phyloP scores from a whole-genome alignment of 2,888 invertebrate genomes.

The Lasioglossum villosulum region DNA sequence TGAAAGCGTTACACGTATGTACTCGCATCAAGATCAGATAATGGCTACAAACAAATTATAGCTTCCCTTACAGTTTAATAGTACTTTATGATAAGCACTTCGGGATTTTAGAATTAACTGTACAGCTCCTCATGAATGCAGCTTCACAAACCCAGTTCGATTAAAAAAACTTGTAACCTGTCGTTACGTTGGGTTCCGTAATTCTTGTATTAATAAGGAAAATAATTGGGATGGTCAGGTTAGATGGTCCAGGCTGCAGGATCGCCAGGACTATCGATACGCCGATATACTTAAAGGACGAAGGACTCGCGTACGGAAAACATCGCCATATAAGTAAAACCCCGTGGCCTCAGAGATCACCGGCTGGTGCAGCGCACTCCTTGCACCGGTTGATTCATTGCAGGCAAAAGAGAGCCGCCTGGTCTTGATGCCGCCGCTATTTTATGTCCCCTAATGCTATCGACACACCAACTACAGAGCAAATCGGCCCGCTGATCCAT shows the following conservation, averaged over 20 bases:
- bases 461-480: constrained; percentile 43
- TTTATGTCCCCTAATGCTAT: constrained; percentile 62
- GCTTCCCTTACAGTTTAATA: too few species aligned
- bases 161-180: neutral
- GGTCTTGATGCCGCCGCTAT: constrained; percentile 57
- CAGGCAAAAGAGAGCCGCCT: constrained; percentile 65
- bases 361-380: constrained; percentile 2
- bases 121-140: too few species aligned
- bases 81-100: too few species aligned
- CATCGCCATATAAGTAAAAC: constrained; percentile 79
- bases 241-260: neutral
- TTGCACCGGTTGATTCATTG: constrained; percentile 72
- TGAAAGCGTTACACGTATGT: too few species aligned
- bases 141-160: too few species aligned
- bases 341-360: constrained; percentile 52
- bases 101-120: too few species aligned
- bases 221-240: neutral
- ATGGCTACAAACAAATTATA: too few species aligned
- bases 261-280: neutral
- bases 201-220: neutral
- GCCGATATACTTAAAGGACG: constrained; percentile 60
- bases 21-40: too few species aligned
- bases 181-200: neutral
- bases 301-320: constrained; percentile 72
- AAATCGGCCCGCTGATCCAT: neutral